Conservation (phyloP, 2,888 invertebrate genomes). For the Phortica okadai region DNA sequence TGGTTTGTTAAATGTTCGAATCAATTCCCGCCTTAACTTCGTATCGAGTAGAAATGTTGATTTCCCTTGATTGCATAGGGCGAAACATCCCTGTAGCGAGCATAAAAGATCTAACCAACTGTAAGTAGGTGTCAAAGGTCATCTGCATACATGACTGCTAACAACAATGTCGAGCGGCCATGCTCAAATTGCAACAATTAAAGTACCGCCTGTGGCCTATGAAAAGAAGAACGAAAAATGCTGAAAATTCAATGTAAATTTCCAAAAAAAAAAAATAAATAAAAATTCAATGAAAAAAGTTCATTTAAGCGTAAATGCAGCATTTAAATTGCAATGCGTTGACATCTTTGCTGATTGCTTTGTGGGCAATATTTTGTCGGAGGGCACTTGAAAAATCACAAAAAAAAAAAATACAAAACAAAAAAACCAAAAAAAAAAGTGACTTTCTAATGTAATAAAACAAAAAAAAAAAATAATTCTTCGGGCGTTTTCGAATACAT, state of each 20-base stretch:
- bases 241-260: neutral
- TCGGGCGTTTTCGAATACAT: neutral
- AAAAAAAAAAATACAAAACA: slow-evolving; percentile 15
- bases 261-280: neutral
- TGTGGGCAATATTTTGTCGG: neutral
- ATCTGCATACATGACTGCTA: slow-evolving; percentile 48
- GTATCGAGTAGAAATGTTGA: too few species aligned
- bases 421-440: slow-evolving; percentile 11
- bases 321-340: slow-evolving; percentile 27
- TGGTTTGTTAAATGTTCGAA: too few species aligned
- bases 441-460: slow-evolving; percentile 11
- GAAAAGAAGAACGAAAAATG: neutral
- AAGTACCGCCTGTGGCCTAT: slow-evolving; percentile 1
- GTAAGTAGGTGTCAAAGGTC: slow-evolving; percentile 54
- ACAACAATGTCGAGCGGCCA: neutral
- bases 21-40: too few species aligned
- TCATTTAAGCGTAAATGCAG: slow-evolving; percentile 40
- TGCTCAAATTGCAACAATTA: neutral
- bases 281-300: neutral
- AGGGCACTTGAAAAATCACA: neutral
- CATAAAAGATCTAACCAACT: slow-evolving; percentile 32
- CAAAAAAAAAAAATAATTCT: neutral
- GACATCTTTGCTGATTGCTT: slow-evolving; percentile 22
- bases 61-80: too few species aligned
- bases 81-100: neutral